Percentiles rank a stretch among this genome's conserved stretches.
Conservation (phyloP, 1,140 invertebrate species). For the Cyphomyrmex costatus region DNA sequence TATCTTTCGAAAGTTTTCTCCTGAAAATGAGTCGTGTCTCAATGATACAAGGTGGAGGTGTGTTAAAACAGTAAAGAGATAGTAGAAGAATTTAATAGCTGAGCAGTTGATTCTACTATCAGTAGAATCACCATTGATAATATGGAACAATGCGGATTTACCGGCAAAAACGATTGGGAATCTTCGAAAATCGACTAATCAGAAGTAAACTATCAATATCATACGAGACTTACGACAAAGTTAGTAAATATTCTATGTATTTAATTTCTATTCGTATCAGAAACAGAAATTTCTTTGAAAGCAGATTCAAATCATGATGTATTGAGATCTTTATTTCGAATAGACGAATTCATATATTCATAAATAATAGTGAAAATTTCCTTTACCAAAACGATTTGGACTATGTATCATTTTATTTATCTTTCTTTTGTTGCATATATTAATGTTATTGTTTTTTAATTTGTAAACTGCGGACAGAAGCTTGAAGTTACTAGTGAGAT, state of each 20-base stretch:
- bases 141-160: slow-evolving; percentile 89
- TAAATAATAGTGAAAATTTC: neutral
- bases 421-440: neutral
- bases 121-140: no score
- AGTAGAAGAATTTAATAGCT: neutral
- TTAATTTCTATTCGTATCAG: neutral
- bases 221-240: slow-evolving; percentile 81
- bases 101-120: no score
- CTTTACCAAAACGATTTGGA: neutral
- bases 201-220: slow-evolving; percentile 89
- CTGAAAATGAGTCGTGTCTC: neutral
- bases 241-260: slow-evolving; percentile 68
- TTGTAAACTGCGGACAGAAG: slow-evolving; percentile 79
- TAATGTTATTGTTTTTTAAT: slow-evolving; percentile 78
- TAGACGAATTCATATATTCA: neutral
- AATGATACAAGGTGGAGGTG: neutral
- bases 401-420: slow-evolving; percentile 5
- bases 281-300: neutral
- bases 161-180: slow-evolving; percentile 90
- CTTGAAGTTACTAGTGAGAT: slow-evolving; percentile 74
- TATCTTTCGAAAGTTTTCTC: no score
- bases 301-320: neutral
- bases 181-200: slow-evolving; percentile 89
- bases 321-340: neutral
- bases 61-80: neutral